Base-by-base conservation (phyloP, 2,797 vertebrate species). In the Phalanger gymnotis region DNA sequence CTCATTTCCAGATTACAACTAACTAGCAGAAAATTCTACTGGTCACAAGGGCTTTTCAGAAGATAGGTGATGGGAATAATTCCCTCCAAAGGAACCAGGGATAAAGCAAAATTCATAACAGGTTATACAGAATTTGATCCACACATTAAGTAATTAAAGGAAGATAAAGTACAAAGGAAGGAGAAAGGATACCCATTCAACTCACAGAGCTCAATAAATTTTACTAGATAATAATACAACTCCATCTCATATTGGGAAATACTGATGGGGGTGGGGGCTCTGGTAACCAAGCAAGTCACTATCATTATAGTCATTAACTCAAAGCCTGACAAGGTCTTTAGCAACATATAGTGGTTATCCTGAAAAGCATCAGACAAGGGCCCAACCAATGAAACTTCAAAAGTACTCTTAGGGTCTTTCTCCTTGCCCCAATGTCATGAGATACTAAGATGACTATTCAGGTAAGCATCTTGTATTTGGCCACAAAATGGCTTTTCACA, bases 51-150 rank as follows among this genome's bases (percentile, higher is more conserved):
- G 30, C 94, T 96, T 96, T 93, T n/a, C 31, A 92, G 47, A 96
- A 87, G 6, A 54, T 30, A 89, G 5, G 30, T 58, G 57, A 58
- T 87, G 89, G 34, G 47, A 93, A 51, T 94, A 91, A 92, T 96
- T 92, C 91, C 87, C 28, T 40, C 92, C 54, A 54, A 54, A 3
- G 34, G 92, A 52, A 94, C 16, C 16, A 16, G 54, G 54, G 14
- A 54, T 54, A 90, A 0, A 91, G 19, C 90, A 93, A 96, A 47
- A 94, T 57, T 94, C 53, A 16, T 47, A 93, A 93, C 16, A 53
- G 81, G 25, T 95, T 73, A 97, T 52, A 92, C 13, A 95, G 95
- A 95, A 95, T 73, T 91, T 93, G 90, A 94, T 9, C 94, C 9
- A 96, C 5, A 54, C 6, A 93, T 1, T 58, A 1, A 91, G 51